Conservation (phyloP, 1,140 invertebrate species). For the Camponotus vicinus region DNA sequence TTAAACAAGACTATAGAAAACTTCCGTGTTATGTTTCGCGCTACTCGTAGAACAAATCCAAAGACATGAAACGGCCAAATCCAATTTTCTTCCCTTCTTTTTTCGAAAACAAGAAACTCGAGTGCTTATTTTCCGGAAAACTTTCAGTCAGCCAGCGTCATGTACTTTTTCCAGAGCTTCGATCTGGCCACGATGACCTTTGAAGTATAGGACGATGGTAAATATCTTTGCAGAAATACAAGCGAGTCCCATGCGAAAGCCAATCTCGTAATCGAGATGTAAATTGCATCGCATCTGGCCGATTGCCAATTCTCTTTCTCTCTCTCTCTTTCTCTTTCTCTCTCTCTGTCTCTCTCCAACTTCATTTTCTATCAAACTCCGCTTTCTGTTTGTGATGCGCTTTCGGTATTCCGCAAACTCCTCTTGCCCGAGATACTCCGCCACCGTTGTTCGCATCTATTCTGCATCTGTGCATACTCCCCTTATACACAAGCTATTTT, state of each 20-base stretch:
- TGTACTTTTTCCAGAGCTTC: slow-evolving; percentile 7
- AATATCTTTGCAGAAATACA: slow-evolving; percentile 43
- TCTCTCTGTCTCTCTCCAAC: background rate
- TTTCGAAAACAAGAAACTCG: background rate
- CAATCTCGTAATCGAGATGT: slow-evolving; percentile 70
- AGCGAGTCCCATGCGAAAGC: slow-evolving; percentile 35
- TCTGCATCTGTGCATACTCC: background rate
- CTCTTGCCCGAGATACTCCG: background rate
- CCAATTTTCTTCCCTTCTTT: slow-evolving; percentile 35
- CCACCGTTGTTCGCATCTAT: background rate
- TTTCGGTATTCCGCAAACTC: background rate
- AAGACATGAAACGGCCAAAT: slow-evolving; percentile 21
- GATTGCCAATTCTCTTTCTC: slow-evolving; percentile 6
- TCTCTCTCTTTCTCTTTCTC: background rate
- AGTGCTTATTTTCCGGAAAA: background rate
- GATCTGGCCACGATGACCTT: slow-evolving; percentile 21
- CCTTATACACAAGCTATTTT: background rate
- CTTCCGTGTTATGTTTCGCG: background rate
- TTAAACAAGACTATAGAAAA: background rate
- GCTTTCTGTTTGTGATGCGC: background rate
- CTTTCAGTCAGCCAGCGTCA: background rate
- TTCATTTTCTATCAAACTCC: background rate
- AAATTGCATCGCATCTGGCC: slow-evolving; percentile 63
- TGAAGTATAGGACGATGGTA: slow-evolving; percentile 25
- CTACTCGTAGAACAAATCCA: background rate